phyloP scores from a whole-genome alignment of 2,888 invertebrate species.

The Embidobia sp. region DNA sequence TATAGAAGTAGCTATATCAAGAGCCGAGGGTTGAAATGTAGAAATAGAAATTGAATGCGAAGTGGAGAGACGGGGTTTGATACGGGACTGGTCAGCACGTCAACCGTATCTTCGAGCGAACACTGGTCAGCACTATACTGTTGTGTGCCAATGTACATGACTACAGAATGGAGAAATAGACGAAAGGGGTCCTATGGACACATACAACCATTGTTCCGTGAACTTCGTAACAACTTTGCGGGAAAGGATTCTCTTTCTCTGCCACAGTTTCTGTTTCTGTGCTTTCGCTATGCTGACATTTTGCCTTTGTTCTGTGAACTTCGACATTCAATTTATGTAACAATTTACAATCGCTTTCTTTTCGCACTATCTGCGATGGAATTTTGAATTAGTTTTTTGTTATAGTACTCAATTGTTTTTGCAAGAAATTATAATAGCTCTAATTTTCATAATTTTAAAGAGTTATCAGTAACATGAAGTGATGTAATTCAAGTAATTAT shows the following conservation, averaged over 20 bases:
- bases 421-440: no score
- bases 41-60: constrained; percentile 75
- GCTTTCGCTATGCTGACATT: constrained; percentile 62
- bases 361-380: constrained; percentile 17
- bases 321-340: constrained; percentile 62
- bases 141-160: constrained; percentile 66
- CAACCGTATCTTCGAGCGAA: constrained; percentile 79
- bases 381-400: constrained; percentile 12
- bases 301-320: constrained; percentile 63
- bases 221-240: constrained; percentile 79
- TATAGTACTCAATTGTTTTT: background rate
- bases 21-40: constrained; percentile 68
- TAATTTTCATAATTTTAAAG: no score
- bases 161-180: constrained; percentile 73
- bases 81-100: constrained; percentile 71
- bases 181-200: constrained; percentile 70
- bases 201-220: constrained; percentile 78
- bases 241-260: constrained; percentile 66
- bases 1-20: constrained; percentile 56
- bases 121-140: constrained; percentile 77
- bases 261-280: constrained; percentile 56
- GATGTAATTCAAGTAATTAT: no score
- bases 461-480: no score
- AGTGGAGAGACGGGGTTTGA: constrained; percentile 64
- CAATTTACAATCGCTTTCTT: constrained; percentile 49